phyloP scores from a whole-genome alignment of 2,113 vertebrate genomes.

The Ceyx cyanopectus region DNA sequence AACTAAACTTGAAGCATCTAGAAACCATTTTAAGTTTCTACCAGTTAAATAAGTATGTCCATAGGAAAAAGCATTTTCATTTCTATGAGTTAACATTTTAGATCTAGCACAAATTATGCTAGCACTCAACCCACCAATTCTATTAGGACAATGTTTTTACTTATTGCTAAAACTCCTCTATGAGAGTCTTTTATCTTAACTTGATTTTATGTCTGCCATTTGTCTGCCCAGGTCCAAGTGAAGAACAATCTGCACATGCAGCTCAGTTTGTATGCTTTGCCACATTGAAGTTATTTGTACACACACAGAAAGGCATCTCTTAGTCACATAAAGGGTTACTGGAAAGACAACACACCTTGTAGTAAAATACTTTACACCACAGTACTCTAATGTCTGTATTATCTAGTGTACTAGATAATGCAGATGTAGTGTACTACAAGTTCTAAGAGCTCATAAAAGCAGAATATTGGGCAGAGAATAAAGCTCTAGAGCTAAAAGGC shows the following conservation, averaged over 20 bases:
- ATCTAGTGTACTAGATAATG: background rate
- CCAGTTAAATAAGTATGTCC: background rate
- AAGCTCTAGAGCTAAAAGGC: constrained; percentile 3
- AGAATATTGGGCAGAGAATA: background rate
- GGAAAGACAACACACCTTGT: background rate
- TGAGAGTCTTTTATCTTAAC: background rate
- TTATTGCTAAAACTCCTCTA: background rate
- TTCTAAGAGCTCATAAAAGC: background rate
- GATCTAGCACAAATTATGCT: background rate
- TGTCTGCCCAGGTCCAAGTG: background rate
- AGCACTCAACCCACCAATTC: background rate
- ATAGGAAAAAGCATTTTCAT: background rate
- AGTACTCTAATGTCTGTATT: background rate
- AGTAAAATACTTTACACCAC: background rate
- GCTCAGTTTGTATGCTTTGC: background rate
- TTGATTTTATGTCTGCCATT: background rate
- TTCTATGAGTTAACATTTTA: background rate
- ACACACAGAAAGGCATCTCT: background rate
- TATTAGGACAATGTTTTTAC: background rate
- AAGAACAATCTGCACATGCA: background rate
- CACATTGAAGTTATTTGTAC: background rate
- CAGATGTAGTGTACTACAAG: background rate
- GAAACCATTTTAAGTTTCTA: background rate
- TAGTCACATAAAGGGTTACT: background rate
- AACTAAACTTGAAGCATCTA: background rate